Evolutionary conservation across 1,140 invertebrate genomes (phyloP), one percentile per base, ranked within the genome.

Genomic region (Aradophagus sp.): DNA sequence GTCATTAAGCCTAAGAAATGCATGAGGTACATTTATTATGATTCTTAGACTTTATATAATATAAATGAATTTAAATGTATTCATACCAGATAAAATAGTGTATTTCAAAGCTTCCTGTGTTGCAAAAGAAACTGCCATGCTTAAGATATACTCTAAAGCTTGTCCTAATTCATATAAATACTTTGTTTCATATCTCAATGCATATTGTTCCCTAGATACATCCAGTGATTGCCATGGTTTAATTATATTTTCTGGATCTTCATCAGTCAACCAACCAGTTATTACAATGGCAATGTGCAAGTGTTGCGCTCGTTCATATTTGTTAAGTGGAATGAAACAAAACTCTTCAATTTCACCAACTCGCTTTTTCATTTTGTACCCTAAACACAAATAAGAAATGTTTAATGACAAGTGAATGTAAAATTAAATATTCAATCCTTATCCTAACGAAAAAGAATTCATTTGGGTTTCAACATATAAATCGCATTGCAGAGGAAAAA

Each of bases 91-190:
- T 10, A 93, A 79, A 47, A 92, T 87, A 12, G 92, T 93, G 58
- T 90, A 90, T 79, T 93, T 92, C 0, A 93, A 84, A n/a, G 90
- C 89, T 80, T 93, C 91, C 76, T 92, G 90, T 6, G 91, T 89
- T 11, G 91, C 91, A 79, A 90, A 87, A 8, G 88, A 87, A 14
- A 92, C 86, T 27, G 90, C 91, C 68, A 90, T 89, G 58, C 86
- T 88, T 12, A 91, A 80, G 20, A 91, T 84, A 61, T 91, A 90
- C 55, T 91, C 90, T 65, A 91, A 85, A 7, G 89, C 89, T 70
- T 87, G 81, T 3, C 91, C 91, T 14, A 92, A 73, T 75, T 91
- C 88, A n/a, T 88, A 68, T 2, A 93, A 80, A 78, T 93, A 92
- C 50, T 87, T 86, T 5, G 90, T 89, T 79, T 93, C 92, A 79